These are phyloP conservation scores for Erpobdella octoculata DNA, from an alignment of 2,888 invertebrate species.

Conservation along the genomic window DNA sequence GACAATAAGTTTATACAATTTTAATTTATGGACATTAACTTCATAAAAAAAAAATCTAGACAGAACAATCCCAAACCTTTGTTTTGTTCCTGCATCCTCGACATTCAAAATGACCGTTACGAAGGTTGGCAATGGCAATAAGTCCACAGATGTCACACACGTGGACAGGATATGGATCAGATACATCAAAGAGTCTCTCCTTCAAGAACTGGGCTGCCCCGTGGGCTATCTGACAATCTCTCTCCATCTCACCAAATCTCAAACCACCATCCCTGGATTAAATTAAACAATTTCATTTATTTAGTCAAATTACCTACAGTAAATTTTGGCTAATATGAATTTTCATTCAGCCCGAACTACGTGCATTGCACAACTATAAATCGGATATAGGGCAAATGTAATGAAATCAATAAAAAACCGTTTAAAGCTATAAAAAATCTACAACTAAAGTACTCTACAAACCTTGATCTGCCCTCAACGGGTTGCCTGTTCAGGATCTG, in stretches of 20 bases:
- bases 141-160: constrained; percentile 96
- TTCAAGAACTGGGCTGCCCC: constrained; percentile 91
- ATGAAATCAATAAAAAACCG: not conserved
- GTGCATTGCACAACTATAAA: too few relatives aligned
- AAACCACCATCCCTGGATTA: constrained; percentile 94
- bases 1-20: too few relatives aligned
- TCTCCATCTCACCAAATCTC: constrained; percentile 99
- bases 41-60: too few relatives aligned
- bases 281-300: too few relatives aligned
- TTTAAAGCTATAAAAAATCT: too few relatives aligned
- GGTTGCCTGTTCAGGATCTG: constrained; percentile 97
- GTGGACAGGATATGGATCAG: constrained; percentile 92
- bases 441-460: not conserved
- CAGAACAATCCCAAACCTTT: too few relatives aligned
- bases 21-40: too few relatives aligned
- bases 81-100: constrained; percentile 98
- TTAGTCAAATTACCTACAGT: too few relatives aligned
- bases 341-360: too few relatives aligned
- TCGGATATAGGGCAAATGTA: too few relatives aligned
- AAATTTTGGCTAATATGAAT: too few relatives aligned
- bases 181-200: constrained; percentile 94
- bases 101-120: constrained; percentile 97
- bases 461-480: constrained; percentile 80
- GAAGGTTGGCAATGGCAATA: constrained; percentile 91
- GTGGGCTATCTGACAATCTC: constrained; percentile 98